Evolutionary conservation across 2,797 vertebrate genomes (phyloP).

Genomic region (Esox lucius): DNA sequence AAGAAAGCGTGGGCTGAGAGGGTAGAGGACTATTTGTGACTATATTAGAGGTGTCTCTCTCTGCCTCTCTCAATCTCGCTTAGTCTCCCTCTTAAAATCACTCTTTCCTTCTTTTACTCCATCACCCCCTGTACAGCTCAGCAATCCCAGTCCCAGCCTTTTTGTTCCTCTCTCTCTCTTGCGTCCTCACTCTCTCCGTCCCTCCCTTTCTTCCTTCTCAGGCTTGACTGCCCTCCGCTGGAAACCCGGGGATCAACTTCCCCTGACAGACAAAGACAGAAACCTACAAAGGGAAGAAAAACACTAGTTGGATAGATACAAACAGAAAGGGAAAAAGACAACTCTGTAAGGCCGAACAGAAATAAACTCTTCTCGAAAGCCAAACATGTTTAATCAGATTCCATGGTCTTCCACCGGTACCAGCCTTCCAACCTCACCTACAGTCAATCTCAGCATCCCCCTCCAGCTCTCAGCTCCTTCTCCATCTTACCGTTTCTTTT

Average conservation of each 20-base stretch:
- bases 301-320: slow-evolving; percentile 2
- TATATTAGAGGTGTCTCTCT: slow-evolving; percentile 23
- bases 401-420: not conserved
- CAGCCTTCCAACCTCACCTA: not conserved
- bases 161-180: slow-evolving; percentile 7
- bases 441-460: not conserved
- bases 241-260: not conserved
- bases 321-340: too few species aligned
- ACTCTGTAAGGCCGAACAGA: too few species aligned
- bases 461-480: not conserved
- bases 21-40: slow-evolving; percentile 27
- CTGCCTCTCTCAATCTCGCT: too few species aligned
- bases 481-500: not conserved
- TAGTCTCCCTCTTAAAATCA: not conserved
- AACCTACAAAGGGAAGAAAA: too few species aligned
- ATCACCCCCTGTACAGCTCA: not conserved
- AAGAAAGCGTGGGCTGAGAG: too few species aligned
- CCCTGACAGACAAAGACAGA: not conserved
- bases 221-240: slow-evolving; percentile 21
- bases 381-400: not conserved
- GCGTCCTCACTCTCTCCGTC: not conserved
- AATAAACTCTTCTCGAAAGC: too few species aligned
- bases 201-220: not conserved
- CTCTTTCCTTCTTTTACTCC: slow-evolving; percentile 1
- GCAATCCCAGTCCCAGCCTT: not conserved